Evolutionary conservation across 1,140 invertebrate species (phyloP), one percentile per base, ranked within the genome.

Genomic region (Bombus pascuorum): DNA sequence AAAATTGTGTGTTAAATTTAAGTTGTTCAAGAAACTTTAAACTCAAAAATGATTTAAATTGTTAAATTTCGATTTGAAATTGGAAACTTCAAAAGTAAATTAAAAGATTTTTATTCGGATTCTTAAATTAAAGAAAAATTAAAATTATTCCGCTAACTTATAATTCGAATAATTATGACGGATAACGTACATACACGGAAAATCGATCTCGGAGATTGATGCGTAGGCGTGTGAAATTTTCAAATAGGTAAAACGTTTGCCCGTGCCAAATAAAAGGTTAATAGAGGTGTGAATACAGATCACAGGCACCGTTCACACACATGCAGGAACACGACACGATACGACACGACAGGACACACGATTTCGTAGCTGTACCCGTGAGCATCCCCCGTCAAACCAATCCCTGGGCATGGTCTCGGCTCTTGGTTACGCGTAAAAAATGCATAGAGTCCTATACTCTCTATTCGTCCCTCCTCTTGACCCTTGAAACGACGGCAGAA

Each of bases 361-460:
- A 84, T 73, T 88, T 85, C 32, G 79, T 87, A 88, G 81, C 59
- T 89, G 74, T 85, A 87, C 86, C 87, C 87, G 59, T 89, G 85
- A 84, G 81, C 68, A 66, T 6, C 34, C 53, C 70, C 70, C n/a
- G 66, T 9, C 28, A 88, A 87, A 87, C 84, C 87, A 85, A 89
- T 74, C 86, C 85, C 87, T 87, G 86, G 86, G 86, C 90, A 90
- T 86, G 87, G 78, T 91, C 91, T 86, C 81, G 66, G 73, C 73
- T 81, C 75, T 85, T 76, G 66, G 68, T 85, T 72, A 59, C 77
- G 72, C 47, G 77, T 81, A 42, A 74, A 83, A 79, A 83, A 87
- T 82, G 73, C 79, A 83, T 47, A 65, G 37, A 77, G 59, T 76
- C 53, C 57, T 86, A 72, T 66, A 81, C 78, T 76, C 73, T 34